A percentile compares a stretch with the other conserved stretches of the same genome.
phyloP scores from a whole-genome alignment of 2,797 vertebrate species.

The Calcarius lapponicus region DNA sequence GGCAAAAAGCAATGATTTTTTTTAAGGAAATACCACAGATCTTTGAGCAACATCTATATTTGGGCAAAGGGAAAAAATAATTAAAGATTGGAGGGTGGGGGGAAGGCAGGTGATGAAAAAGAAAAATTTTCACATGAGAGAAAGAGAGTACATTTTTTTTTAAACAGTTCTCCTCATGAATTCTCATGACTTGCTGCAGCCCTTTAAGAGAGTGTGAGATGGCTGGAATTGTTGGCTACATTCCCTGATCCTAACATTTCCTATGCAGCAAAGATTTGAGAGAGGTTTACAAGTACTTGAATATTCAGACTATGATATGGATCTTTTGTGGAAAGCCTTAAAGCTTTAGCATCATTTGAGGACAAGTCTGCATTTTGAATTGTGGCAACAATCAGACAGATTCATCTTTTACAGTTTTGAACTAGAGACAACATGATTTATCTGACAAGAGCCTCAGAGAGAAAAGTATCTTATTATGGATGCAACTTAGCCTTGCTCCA shows the following conservation, averaged over 20 bases:
- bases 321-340: not conserved
- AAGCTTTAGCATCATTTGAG: not conserved
- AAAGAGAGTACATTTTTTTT: not conserved
- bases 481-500: not conserved
- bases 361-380: not conserved
- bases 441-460: not conserved
- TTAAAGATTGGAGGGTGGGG: rapidly evolving
- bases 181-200: not conserved
- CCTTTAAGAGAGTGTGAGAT: not conserved
- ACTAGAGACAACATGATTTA: not conserved
- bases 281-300: not conserved
- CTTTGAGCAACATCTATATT: not conserved
- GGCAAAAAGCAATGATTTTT: not conserved
- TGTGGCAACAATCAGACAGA: not conserved
- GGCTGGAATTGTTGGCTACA: not conserved
- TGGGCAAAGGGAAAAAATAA: not conserved
- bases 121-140: not conserved
- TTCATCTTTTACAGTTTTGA: not conserved
- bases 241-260: conserved; percentile 30
- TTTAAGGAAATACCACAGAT: not conserved
- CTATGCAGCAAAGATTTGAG: not conserved
- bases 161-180: not conserved
- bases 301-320: conserved; percentile 1
- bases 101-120: not conserved
- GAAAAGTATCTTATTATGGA: not conserved